These are phyloP conservation scores for Sphenopsis melanotis DNA, from an alignment of 2,797 vertebrate genomes.

Conservation along the genomic window DNA sequence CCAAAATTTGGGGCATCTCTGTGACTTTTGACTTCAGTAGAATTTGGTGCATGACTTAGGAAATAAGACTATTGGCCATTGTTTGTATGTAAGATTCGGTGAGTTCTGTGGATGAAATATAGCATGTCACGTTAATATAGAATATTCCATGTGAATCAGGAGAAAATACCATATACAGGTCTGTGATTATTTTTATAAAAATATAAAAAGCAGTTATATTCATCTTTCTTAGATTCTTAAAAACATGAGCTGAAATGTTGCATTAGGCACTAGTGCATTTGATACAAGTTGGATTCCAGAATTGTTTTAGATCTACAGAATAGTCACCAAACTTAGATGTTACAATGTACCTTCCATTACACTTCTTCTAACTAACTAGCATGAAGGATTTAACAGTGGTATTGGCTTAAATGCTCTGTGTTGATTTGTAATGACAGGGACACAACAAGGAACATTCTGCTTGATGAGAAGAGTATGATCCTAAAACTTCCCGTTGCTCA, in stretches of 20 bases:
- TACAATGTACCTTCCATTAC: background rate
- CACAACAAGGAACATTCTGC: background rate
- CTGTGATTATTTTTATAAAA: background rate
- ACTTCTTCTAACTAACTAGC: background rate
- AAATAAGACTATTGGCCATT: background rate
- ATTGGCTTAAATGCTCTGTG: background rate
- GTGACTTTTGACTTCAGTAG: background rate
- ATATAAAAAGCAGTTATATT: background rate
- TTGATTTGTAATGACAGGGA: background rate
- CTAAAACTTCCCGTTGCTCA: background rate
- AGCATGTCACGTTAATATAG: background rate
- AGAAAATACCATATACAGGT: background rate
- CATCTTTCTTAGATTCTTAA: background rate
- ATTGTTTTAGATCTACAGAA: background rate
- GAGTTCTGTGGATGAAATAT: background rate
- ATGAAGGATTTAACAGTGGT: background rate
- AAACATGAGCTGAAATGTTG: background rate
- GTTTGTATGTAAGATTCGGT: background rate
- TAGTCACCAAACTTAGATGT: background rate
- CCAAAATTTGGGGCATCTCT: background rate
- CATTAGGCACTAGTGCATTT: background rate
- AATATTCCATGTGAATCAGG: background rate
- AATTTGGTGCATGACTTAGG: background rate
- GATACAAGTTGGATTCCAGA: background rate
- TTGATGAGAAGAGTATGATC: background rate